phyloP scores from a whole-genome alignment of 2,888 invertebrate species.

The Hydrotaea cyrtoneurina region DNA sequence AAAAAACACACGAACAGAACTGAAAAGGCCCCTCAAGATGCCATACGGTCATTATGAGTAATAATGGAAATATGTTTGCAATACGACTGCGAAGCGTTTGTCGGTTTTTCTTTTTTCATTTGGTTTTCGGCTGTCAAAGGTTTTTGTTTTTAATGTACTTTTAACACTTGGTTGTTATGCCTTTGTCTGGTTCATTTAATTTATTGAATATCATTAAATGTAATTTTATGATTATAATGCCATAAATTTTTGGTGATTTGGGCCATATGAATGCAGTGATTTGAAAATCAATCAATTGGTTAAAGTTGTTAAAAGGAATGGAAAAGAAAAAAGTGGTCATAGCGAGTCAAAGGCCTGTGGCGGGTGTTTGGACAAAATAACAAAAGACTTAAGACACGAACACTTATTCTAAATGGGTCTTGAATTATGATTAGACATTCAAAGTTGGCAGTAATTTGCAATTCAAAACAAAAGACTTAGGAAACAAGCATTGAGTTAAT shows the following conservation, averaged over 20 bases:
- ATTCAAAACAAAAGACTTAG: conserved; percentile 20
- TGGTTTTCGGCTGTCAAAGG: neutral
- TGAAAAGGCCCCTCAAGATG: neutral
- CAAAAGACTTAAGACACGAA: conserved; percentile 5
- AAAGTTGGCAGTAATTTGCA: neutral
- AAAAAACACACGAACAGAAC: neutral
- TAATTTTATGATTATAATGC: conserved; percentile 25
- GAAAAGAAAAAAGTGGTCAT: neutral
- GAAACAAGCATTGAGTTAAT: neutral
- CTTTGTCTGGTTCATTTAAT: neutral
- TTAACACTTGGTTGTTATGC: neutral
- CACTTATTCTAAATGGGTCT: neutral
- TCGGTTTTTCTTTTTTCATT: neutral
- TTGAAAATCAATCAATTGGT: conserved; percentile 28
- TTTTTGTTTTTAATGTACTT: neutral
- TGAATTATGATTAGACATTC: neutral
- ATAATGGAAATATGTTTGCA: conserved; percentile 10
- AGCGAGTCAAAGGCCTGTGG: conserved; percentile 5
- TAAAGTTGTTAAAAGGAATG: neutral
- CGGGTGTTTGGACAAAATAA: neutral
- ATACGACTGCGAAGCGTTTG: neutral
- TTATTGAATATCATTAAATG: conserved; percentile 34
- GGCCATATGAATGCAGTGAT: neutral
- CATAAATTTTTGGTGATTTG: conserved; percentile 19
- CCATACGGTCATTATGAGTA: conserved; percentile 17